Conservation (phyloP, 2,888 invertebrate species). For the Pollenia labialis region DNA sequence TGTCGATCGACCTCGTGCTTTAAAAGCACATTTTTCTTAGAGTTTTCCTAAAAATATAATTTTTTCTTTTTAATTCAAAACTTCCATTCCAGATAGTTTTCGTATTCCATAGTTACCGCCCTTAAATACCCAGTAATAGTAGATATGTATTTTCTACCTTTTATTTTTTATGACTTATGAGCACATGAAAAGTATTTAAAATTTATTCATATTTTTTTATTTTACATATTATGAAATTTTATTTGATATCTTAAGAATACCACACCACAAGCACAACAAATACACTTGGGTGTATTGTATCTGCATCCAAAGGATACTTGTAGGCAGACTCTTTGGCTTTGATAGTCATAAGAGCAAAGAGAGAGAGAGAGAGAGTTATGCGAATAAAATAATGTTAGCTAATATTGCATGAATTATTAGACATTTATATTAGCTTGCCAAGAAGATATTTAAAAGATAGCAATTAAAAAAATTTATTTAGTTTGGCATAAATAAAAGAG, state of each 20-base stretch:
- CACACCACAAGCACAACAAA: slow-evolving; percentile 33
- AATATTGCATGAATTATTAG: slow-evolving; percentile 71
- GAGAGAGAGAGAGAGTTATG: background rate
- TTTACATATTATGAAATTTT: background rate
- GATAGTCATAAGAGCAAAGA: background rate
- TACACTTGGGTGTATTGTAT: background rate
- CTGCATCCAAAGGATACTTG: background rate
- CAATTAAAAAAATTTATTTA: background rate
- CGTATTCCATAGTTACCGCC: background rate
- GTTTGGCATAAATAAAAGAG: no score
- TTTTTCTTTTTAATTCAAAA: no score
- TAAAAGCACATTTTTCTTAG: no score
- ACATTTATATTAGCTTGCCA: slow-evolving; percentile 70
- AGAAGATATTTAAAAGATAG: slow-evolving; percentile 46
- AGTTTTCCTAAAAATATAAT: no score
- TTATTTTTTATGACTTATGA: slow-evolving; percentile 22
- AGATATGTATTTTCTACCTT: background rate
- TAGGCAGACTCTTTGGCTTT: slow-evolving; percentile 13
- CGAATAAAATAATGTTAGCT: slow-evolving; percentile 31
- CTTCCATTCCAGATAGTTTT: no score
- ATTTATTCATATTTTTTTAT: slow-evolving; percentile 48
- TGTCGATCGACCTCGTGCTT: no score
- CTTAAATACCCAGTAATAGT: slow-evolving; percentile 18
- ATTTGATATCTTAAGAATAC: slow-evolving; percentile 38
- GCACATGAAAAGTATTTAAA: slow-evolving; percentile 22